Percentiles rank a stretch among this genome's conserved stretches.
These are phyloP conservation scores for Peromyscus melanophrys DNA, from an alignment of 2,797 vertebrate genomes.

Conservation along the genomic window DNA sequence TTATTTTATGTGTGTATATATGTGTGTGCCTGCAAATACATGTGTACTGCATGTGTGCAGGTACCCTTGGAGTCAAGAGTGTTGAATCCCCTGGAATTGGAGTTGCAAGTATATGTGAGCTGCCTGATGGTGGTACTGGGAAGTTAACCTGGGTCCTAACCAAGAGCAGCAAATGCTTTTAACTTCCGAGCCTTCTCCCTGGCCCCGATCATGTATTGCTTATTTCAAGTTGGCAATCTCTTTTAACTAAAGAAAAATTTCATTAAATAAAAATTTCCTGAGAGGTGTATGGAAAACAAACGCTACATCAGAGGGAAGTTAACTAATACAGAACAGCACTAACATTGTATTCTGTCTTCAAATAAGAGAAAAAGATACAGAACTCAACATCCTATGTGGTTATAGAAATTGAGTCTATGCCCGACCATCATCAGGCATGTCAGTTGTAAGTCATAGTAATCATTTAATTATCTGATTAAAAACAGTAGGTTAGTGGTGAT, in stretches of 20 bases:
- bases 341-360: background rate
- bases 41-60: background rate
- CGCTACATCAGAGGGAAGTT: slow-evolving; percentile 26
- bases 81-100: background rate
- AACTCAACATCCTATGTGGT: slow-evolving; percentile 8
- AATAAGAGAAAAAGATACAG: slow-evolving; percentile 20
- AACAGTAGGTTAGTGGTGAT: slow-evolving; percentile 65
- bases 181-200: background rate
- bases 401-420: background rate
- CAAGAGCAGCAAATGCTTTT: background rate
- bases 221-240: slow-evolving; percentile 62
- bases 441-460: slow-evolving; percentile 52
- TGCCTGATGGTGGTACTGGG: background rate
- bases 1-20: background rate
- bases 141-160: background rate
- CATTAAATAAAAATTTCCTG: slow-evolving; percentile 50
- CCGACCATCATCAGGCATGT: slow-evolving; percentile 21
- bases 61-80: background rate
- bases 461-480: slow-evolving; percentile 75
- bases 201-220: background rate
- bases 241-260: slow-evolving; percentile 52
- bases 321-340: background rate
- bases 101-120: background rate
- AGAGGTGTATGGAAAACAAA: slow-evolving; percentile 40
- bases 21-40: background rate